Base-by-base conservation (phyloP, 2,888 invertebrate species). In the Euplagia quadripunctaria region DNA sequence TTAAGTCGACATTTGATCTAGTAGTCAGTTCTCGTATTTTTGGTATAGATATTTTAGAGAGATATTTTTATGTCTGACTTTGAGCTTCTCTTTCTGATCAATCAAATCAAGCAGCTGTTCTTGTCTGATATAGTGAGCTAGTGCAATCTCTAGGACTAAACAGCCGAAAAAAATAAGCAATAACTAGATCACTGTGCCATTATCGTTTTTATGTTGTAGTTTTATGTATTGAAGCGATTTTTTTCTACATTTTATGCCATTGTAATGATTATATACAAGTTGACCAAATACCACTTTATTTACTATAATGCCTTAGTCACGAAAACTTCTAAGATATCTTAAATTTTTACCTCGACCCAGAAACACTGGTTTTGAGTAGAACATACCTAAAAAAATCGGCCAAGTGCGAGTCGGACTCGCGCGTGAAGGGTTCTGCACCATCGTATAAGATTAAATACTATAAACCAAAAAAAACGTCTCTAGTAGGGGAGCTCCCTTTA, bases 331-430 rank as follows among this genome's bases (percentile, higher is more conserved):
- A 16, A 75, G 68, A 76, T 75, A 74, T 78, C 72, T 31, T 42
- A 68, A 63, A 55, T 66, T 75, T 0, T 61, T 65, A 14, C 79
- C 82, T 78, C 82, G 84, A 78, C 84, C 77, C 20, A 73, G 41
- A 75, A 79, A 82, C 70, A 70, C 51, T 17, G 31, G 51, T 80
- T 69, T 64, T 20, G 64, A 68, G 64, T 49, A 17, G 20, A 63
- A 67, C 20, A 61, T 61, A 61, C 61, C 31, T 14, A 61, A 31
- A 46, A 31, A 31, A n/a, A n/a, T n/a, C n/a, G n/a, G n/a, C n/a
- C n/a, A n/a, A n/a, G n/a, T n/a, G n/a, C n/a, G n/a, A n/a, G n/a
- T n/a, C n/a, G n/a, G n/a, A n/a, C n/a, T n/a, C n/a, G n/a, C n/a
- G n/a, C n/a, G n/a, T n/a, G n/a, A n/a, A n/a, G n/a, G n/a, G n/a